These are phyloP conservation scores for Caenorhabditis sp. DNA, from an alignment of 2,888 invertebrate genomes.

Conservation along the genomic window DNA sequence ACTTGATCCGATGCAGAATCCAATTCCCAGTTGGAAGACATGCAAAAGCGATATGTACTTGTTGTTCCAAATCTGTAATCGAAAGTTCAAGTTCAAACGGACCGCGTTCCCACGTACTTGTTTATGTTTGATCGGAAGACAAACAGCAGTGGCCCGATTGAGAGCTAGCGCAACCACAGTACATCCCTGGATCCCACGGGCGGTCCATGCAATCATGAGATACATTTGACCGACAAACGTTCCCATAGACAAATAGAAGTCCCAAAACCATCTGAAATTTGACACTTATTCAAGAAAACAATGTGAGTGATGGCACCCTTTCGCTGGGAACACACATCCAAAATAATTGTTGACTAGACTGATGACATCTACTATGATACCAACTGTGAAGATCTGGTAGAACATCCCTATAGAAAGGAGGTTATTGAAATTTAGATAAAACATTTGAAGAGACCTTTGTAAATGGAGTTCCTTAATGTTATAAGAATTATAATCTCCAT, in stretches of 20 bases:
- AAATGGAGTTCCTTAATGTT: conserved; percentile 49
- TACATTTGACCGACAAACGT: conserved; percentile 61
- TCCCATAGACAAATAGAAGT: conserved; percentile 59
- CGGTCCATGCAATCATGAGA: conserved; percentile 60
- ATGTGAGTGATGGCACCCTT: conserved; percentile 29
- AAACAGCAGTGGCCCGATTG: conserved; percentile 64
- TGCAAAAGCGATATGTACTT: conserved; percentile 46
- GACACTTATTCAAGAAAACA: conserved; percentile 14
- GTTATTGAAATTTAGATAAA: background rate
- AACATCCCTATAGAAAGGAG: conserved; percentile 56
- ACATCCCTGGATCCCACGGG: conserved; percentile 59
- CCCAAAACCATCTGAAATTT: conserved; percentile 58
- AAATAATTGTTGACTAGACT: conserved; percentile 61
- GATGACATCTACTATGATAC: conserved; percentile 58
- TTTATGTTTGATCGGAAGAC: conserved; percentile 62
- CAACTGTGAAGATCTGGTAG: conserved; percentile 62
- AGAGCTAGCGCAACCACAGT: conserved; percentile 59
- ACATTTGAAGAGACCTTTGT: conserved; percentile 36
- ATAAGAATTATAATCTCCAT: conserved; percentile 59
- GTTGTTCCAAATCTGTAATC: conserved; percentile 60
- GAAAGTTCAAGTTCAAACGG: background rate
- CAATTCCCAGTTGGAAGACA: conserved; percentile 57
- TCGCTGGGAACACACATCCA: conserved; percentile 63
- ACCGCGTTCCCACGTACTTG: conserved; percentile 32
- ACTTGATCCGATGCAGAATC: conserved; percentile 39